Base-by-base conservation (phyloP, 2,113 vertebrate genomes). In the Chloebia gouldiae region DNA sequence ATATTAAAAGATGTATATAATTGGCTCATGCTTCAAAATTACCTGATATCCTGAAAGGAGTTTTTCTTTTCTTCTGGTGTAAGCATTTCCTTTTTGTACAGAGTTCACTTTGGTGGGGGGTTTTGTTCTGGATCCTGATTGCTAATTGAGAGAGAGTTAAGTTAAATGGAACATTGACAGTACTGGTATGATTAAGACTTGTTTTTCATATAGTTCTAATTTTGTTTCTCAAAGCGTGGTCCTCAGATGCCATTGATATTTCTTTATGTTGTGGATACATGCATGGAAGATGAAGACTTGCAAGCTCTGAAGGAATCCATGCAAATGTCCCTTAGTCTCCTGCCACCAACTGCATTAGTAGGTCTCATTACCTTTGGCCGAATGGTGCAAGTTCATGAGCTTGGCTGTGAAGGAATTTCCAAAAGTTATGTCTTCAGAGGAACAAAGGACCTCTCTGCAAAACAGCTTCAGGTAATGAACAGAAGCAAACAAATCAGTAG, bases 361-460 rank as follows among this genome's bases (percentile, higher is more conserved):
- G 99, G 99, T 40, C 98, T 99, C 89, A 99, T 99, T 96, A 99
- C 99, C 61, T 99, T 99, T 86, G 99, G 99, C 22, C 98, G 99
- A 91, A 99, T 99, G 99, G 98, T 99, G 6, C 99, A 99, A 96
- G 99, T 99, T 70, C 99, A 99, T 33, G 99, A 99, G 89, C 98
- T 99, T 82, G 99, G 99, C 92, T 99, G 99, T 84, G 99, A 99
- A 96, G 99, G 99, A 22, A 99, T 99, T 98, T 99, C 99, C 84
- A 99, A 99, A 97, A 99, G 99, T 94, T 99, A 99, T 4, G 99
- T 99, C 75, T 99, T 99, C 95, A 98, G 99, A 86, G 99, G 99
- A 66, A 99, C 99, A 56, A 99, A 99, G 94, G 99, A 99, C 92
- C 97, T 99, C 3, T 98, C 96, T 90, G 99, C 99, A 82, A 99